phyloP scores from a whole-genome alignment of 2,797 vertebrate species.

The Phyllotis vaccarum region DNA sequence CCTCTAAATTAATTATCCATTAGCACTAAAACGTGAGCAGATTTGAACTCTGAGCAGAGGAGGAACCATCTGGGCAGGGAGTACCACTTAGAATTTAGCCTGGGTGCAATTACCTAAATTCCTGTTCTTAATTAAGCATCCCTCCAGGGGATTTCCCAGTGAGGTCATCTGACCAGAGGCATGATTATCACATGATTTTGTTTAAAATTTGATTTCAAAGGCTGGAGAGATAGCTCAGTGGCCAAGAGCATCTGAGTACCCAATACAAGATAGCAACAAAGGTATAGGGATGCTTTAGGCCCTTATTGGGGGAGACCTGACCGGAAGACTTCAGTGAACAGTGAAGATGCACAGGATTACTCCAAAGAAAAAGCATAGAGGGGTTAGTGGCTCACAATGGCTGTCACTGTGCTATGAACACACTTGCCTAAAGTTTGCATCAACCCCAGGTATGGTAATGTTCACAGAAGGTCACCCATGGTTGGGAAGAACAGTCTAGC shows the following conservation, averaged over 20 bases:
- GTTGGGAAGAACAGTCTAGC: neutral
- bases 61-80: neutral
- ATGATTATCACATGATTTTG: neutral
- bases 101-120: neutral
- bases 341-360: neutral
- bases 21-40: neutral
- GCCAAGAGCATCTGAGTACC: neutral
- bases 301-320: neutral
- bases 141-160: neutral
- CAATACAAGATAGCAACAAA: neutral
- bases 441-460: neutral
- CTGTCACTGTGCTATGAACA: too few species aligned
- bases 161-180: neutral
- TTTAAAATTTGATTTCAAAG: neutral
- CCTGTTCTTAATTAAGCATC: neutral
- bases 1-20: neutral
- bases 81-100: neutral
- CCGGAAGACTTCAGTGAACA: neutral
- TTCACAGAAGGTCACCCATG: neutral
- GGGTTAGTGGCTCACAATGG: neutral
- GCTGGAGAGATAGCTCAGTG: neutral
- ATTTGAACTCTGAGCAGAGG: conserved; percentile 3
- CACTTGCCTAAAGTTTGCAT: neutral
- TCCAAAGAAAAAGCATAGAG: neutral
- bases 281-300: neutral